Evolutionary conservation across 2,797 vertebrate species (phyloP).

Genomic region (Carduelis carduelis): DNA sequence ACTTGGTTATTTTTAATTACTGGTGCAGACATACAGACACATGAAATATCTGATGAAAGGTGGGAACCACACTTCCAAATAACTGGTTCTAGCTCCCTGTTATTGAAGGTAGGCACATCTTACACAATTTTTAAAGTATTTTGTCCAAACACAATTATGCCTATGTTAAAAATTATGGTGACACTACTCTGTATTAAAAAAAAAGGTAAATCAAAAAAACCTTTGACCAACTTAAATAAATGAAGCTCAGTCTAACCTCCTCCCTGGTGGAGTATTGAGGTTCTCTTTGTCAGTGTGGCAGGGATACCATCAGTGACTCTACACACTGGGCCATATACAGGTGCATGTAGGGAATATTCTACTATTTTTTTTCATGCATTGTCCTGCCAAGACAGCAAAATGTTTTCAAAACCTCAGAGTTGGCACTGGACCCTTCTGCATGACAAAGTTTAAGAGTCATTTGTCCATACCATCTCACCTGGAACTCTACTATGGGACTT

Average conservation of each 20-base stretch:
- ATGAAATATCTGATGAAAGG: background rate
- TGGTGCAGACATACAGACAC: background rate
- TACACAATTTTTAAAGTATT: background rate
- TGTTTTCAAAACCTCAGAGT: background rate
- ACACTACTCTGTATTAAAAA: background rate
- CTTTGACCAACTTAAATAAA: background rate
- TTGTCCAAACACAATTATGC: background rate
- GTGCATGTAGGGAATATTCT: background rate
- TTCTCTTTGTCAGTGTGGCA: background rate
- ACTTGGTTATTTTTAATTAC: background rate
- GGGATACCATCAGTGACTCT: background rate
- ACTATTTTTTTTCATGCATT: background rate
- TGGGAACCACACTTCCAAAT: background rate
- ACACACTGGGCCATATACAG: too few relatives aligned
- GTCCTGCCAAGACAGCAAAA: background rate
- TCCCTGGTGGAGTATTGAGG: background rate
- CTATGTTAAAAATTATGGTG: background rate
- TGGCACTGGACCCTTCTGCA: background rate
- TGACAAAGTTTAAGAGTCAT: background rate
- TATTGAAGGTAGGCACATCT: background rate
- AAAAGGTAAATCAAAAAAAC: background rate
- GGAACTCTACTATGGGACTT: background rate
- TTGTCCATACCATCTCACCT: background rate
- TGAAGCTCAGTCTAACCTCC: background rate
- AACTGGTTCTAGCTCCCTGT: background rate